A percentile compares a stretch with the other conserved stretches of the same genome.
These are phyloP conservation scores for Gerris buenoi DNA, from an alignment of 1,140 invertebrate genomes.

Conservation along the genomic window DNA sequence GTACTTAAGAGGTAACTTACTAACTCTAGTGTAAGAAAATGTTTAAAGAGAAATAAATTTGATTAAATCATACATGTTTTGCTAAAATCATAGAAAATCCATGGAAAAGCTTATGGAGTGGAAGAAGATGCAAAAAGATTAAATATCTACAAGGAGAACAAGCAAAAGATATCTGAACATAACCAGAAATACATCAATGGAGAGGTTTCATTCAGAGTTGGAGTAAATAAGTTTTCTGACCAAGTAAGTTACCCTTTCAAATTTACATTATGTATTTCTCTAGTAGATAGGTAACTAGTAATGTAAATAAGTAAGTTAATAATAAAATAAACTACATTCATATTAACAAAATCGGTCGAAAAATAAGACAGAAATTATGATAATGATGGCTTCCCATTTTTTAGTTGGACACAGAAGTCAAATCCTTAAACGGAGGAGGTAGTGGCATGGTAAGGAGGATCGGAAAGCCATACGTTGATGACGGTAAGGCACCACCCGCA, in stretches of 20 bases:
- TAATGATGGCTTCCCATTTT: too few relatives aligned
- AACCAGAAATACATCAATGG: constrained; percentile 56
- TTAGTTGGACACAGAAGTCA: not conserved
- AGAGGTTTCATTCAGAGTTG: constrained; percentile 44
- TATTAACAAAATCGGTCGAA: too few relatives aligned
- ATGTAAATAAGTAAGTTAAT: too few relatives aligned
- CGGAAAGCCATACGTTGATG: not conserved
- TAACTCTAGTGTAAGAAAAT: not conserved
- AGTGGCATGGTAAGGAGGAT: not conserved
- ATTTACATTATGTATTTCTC: not conserved
- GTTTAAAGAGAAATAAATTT: too few relatives aligned
- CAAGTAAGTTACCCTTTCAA: not conserved
- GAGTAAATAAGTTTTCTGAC: constrained; percentile 26
- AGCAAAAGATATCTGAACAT: constrained; percentile 66
- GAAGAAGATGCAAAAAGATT: constrained; percentile 35
- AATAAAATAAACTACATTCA: too few relatives aligned
- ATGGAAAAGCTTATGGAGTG: not conserved
- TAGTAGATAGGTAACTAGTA: too few relatives aligned
- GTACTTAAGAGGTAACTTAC: not conserved
- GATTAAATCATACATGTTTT: too few relatives aligned
- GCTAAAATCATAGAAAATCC: not conserved
- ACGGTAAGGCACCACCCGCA: not conserved
- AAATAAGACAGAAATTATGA: too few relatives aligned
- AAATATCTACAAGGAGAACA: constrained; percentile 79
- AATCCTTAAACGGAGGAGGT: not conserved